These are phyloP conservation scores for Dysmachus trigonus DNA, from an alignment of 2,888 invertebrate species.

Conservation along the genomic window DNA sequence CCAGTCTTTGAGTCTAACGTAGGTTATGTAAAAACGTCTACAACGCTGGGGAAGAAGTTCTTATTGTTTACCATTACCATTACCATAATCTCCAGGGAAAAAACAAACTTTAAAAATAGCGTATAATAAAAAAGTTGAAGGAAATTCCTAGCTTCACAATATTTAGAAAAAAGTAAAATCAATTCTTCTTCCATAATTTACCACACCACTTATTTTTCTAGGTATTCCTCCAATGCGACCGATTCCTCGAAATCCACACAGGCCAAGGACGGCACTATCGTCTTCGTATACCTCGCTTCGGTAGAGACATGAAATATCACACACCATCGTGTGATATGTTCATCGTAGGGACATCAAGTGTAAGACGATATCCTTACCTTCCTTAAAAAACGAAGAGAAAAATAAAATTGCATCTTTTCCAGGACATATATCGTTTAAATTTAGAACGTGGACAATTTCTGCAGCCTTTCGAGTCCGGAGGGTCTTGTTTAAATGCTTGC, in stretches of 20 bases:
- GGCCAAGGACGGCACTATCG: constrained; percentile 92
- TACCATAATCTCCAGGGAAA: too few species aligned
- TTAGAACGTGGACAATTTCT: constrained; percentile 95
- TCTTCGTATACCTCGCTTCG: constrained; percentile 92
- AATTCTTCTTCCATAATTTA: too few species aligned
- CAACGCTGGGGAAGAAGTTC: too few species aligned
- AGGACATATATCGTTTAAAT: constrained; percentile 96
- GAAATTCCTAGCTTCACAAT: too few species aligned
- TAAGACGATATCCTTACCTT: constrained; percentile 63
- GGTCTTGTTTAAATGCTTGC: constrained; percentile 82
- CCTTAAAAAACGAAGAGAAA: neutral
- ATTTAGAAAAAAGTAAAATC: neutral
- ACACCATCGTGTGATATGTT: constrained; percentile 89
- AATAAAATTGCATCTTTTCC: neutral
- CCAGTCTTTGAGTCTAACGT: too few species aligned
- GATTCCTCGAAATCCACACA: constrained; percentile 95
- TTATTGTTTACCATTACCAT: too few species aligned
- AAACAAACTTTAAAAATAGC: too few species aligned
- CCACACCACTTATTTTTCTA: constrained; percentile 36
- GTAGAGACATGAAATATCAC: constrained; percentile 92
- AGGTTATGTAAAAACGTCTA: too few species aligned
- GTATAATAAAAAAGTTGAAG: too few species aligned
- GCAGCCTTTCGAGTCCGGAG: constrained; percentile 80
- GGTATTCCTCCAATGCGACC: constrained; percentile 81
- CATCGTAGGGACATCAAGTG: constrained; percentile 86